Evolutionary conservation across 1,140 invertebrate species (phyloP).

Genomic region (Atta texana): DNA sequence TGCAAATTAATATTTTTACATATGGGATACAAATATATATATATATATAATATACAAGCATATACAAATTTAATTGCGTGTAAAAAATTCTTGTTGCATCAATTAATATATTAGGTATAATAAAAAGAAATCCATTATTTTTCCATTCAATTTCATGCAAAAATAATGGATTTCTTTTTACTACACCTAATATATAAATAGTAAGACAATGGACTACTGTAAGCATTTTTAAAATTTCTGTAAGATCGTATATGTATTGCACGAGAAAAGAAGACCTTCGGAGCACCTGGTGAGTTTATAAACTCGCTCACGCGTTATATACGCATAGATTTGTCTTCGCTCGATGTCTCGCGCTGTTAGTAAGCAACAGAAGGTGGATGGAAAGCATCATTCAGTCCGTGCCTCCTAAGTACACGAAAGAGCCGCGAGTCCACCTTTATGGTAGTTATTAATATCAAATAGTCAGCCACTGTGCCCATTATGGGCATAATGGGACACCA

Average conservation of each 20-base stretch:
- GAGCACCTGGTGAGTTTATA: constrained; percentile 39
- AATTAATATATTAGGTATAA: neutral
- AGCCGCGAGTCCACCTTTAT: constrained; percentile 74
- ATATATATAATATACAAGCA: neutral
- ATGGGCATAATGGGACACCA: constrained; percentile 72
- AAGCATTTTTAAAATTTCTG: constrained; percentile 7
- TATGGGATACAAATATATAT: neutral
- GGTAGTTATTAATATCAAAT: constrained; percentile 78
- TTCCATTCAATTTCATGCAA: too few relatives aligned
- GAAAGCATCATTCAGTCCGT: constrained; percentile 74
- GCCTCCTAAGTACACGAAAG: constrained; percentile 68
- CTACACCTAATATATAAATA: neutral
- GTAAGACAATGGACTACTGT: neutral
- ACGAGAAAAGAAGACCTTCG: constrained; percentile 21
- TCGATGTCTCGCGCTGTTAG: constrained; percentile 69
- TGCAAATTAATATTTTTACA: constrained; percentile 6
- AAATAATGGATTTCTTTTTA: too few relatives aligned
- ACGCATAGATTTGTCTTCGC: constrained; percentile 62
- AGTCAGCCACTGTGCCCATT: constrained; percentile 76
- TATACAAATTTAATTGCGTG: neutral
- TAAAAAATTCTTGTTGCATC: neutral
- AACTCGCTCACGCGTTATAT: constrained; percentile 43
- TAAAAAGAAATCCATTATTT: too few relatives aligned
- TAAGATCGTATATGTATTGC: neutral
- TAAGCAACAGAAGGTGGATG: constrained; percentile 75